Percentiles rank a stretch among this genome's conserved stretches.
Conservation (phyloP, 2,113 vertebrate genomes). For the Eptatretus burgeri region DNA sequence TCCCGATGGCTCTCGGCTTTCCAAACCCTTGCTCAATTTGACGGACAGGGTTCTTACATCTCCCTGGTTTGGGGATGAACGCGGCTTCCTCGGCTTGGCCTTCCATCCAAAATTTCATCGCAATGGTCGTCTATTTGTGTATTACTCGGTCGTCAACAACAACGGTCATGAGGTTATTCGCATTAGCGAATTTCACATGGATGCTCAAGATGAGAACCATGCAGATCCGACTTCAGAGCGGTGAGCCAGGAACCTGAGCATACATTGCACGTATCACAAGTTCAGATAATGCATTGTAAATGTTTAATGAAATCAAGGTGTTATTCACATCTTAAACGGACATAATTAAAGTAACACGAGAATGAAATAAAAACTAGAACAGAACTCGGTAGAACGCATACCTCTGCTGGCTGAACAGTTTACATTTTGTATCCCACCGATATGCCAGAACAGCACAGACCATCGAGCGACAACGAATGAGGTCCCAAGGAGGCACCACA, state of each 20-base stretch:
- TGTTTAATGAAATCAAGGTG: too few relatives aligned
- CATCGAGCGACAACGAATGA: too few relatives aligned
- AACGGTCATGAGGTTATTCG: constrained; percentile 26
- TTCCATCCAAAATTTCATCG: constrained; percentile 31
- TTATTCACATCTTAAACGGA: too few relatives aligned
- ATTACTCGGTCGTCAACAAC: constrained; percentile 26
- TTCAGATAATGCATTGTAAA: too few relatives aligned
- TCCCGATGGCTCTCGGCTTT: constrained; percentile 21
- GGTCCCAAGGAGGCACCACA: too few relatives aligned
- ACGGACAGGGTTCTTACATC: constrained; percentile 28
- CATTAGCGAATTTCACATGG: constrained; percentile 35
- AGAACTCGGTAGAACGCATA: too few relatives aligned
- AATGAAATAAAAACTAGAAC: too few relatives aligned
- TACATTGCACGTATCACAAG: too few relatives aligned
- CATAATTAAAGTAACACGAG: too few relatives aligned
- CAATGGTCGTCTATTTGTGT: constrained; percentile 39
- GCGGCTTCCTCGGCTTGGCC: constrained; percentile 39
- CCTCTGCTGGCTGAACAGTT: too few relatives aligned
- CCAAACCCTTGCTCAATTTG: constrained; percentile 38
- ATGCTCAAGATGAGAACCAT: constrained; percentile 23
- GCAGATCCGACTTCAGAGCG: constrained; percentile 34
- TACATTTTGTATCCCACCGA: too few relatives aligned
- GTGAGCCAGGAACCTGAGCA: constrained; percentile 14
- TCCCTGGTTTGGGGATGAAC: constrained; percentile 33
- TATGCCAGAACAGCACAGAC: too few relatives aligned